Evolutionary conservation across 1,140 invertebrate species (phyloP), one percentile per base, ranked within the genome.

Genomic region (Cherax destructor): DNA sequence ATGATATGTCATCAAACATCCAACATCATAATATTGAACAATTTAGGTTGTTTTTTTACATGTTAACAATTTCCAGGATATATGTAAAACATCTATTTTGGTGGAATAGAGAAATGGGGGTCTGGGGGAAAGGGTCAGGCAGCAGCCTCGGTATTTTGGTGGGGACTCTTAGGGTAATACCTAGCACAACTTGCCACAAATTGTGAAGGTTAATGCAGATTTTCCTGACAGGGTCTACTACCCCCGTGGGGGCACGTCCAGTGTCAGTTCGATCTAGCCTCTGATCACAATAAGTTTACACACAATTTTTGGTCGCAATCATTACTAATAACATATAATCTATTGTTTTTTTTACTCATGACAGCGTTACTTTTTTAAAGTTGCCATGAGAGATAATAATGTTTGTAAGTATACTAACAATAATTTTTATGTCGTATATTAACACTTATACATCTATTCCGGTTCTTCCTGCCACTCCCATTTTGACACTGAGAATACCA

Each of bases 401-500:
- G 4, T 16, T 11, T 18, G 7, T 24, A 69, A 47, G 81, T 18
- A 16, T 21, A 56, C 30, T 69, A 49, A 65, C 16, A 83, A 18
- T 56, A 11, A 16, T 41, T 61, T 61, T 61, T 24, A 61, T 49
- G 80, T 30, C 24, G 52, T n/a, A 61, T 11, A 21, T 41, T 50
- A 52, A 50, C 21, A 50, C n/a, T 77, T 87, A 87, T 21, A 87
- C 85, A 59, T 87, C 85, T 47, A 87, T 87, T 41, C 69, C 76
- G 21, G 72, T 87, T 24, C 79, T 87, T 11, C 85, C 85, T 47
- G 78, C 52, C 13, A 79, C 74, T n/a, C 85, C 85, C 13, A 87
- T 76, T 78, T 87, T 87, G 85, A 87, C 72, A 52, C 85, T 87
- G 47, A 87, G 85, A 5, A 87, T 41, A 59, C 41, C 72, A 50